Evolutionary conservation across 2,888 invertebrate genomes (phyloP).

Genomic region (Lymantria dispar): DNA sequence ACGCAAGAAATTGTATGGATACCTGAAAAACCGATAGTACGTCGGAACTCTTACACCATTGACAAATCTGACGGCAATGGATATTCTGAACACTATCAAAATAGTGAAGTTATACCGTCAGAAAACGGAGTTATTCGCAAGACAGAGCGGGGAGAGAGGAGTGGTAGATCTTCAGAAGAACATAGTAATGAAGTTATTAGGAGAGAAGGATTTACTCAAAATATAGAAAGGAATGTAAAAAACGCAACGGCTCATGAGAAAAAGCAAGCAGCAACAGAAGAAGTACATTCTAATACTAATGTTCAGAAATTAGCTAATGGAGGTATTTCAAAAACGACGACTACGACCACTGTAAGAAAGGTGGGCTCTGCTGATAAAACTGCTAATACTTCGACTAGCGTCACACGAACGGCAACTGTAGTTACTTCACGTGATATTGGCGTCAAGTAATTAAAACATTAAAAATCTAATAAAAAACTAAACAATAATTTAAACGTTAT

Average conservation of each 20-base stretch:
- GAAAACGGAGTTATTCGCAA: constrained; percentile 59
- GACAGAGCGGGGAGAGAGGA: constrained; percentile 58
- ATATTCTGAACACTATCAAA: constrained; percentile 59
- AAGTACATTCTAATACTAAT: constrained; percentile 63
- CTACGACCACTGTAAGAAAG: constrained; percentile 67
- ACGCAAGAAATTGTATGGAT: constrained; percentile 73
- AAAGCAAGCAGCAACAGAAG: constrained; percentile 56
- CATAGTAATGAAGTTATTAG: constrained; percentile 52
- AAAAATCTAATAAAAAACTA: neutral
- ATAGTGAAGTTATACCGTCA: constrained; percentile 62
- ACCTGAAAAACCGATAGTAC: constrained; percentile 58
- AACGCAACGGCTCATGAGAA: constrained; percentile 62
- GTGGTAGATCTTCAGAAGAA: constrained; percentile 51
- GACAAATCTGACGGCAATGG: constrained; percentile 59
- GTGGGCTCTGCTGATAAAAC: constrained; percentile 65
- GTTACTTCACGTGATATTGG: constrained; percentile 70
- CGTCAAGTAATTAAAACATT: constrained; percentile 50
- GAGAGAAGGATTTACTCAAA: constrained; percentile 62
- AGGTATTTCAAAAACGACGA: constrained; percentile 65
- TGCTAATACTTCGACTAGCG: constrained; percentile 58
- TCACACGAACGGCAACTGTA: constrained; percentile 63
- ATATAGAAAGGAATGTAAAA: constrained; percentile 53
- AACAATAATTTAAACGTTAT: neutral
- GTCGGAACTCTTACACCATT: constrained; percentile 74
- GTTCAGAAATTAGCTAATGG: constrained; percentile 69